phyloP scores from a whole-genome alignment of 2,888 invertebrate genomes.

The Cantharis flavilabris region DNA sequence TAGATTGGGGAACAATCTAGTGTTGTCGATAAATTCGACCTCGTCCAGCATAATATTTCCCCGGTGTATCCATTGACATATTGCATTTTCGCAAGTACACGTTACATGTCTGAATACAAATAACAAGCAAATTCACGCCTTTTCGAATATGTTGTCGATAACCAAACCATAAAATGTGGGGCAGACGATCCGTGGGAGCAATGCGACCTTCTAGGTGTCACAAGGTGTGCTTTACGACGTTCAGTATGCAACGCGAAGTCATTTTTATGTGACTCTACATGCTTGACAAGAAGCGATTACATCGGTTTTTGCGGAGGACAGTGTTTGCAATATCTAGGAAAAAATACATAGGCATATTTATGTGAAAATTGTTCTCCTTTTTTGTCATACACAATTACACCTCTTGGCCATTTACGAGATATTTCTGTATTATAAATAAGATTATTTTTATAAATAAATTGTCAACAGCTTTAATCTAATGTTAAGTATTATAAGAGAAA shows the following conservation, averaged over 20 bases:
- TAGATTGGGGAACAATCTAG: constrained; percentile 56
- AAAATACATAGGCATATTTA: constrained; percentile 24
- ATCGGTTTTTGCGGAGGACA: constrained; percentile 48
- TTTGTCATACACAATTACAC: constrained; percentile 24
- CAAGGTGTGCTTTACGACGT: constrained; percentile 47
- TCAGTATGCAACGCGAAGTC: constrained; percentile 45
- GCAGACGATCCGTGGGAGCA: constrained; percentile 48
- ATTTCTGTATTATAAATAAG: constrained; percentile 22
- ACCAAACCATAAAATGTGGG: constrained; percentile 47
- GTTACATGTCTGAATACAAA: constrained; percentile 45
- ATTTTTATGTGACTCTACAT: constrained; percentile 50
- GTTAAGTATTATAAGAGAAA: constrained; percentile 12
- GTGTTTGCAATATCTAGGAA: constrained; percentile 17
- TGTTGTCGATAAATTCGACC: constrained; percentile 55
- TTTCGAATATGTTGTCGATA: constrained; percentile 36
- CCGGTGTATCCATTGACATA: constrained; percentile 51
- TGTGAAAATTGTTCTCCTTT: constrained; percentile 29
- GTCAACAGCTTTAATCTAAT: constrained; percentile 21
- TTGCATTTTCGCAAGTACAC: constrained; percentile 51
- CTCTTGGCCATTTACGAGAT: constrained; percentile 11
- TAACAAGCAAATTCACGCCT: constrained; percentile 41
- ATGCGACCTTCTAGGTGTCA: constrained; percentile 49
- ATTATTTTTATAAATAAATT: constrained; percentile 17
- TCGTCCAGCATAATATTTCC: constrained; percentile 55
- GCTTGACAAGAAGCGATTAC: constrained; percentile 50